These are phyloP conservation scores for Agelaius phoeniceus DNA, from an alignment of 2,113 vertebrate species.

Conservation along the genomic window DNA sequence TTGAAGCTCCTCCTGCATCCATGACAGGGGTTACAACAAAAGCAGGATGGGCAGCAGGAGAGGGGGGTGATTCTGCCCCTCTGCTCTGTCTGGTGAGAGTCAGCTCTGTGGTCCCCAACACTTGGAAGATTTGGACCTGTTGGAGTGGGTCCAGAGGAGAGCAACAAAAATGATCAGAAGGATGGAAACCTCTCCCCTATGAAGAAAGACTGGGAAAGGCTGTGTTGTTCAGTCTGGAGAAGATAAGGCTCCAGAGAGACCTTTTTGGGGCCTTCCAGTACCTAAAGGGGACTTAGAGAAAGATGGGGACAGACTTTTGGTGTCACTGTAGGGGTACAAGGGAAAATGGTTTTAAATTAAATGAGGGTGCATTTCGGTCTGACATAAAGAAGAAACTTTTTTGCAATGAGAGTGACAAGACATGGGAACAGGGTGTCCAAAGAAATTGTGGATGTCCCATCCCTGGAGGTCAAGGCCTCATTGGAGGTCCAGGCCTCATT, in stretches of 20 bases:
- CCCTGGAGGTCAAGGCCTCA: not conserved
- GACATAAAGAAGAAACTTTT: not conserved
- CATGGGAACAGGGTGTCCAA: not conserved
- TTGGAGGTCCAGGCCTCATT: not conserved
- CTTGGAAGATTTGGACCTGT: not conserved
- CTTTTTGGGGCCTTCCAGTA: not conserved
- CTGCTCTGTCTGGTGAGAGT: not conserved
- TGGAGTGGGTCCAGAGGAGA: fast-evolving
- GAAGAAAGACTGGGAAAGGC: not conserved
- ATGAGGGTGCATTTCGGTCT: not conserved
- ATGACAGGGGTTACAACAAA: not conserved
- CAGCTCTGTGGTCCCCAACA: fast-evolving
- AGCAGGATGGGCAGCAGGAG: not conserved
- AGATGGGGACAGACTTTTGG: not conserved
- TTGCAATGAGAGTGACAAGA: fast-evolving
- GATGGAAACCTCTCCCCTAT: not conserved
- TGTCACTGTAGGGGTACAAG: not conserved
- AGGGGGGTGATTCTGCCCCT: not conserved
- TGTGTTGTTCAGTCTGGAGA: not conserved
- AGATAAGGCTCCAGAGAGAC: not conserved
- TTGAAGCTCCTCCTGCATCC: not conserved
- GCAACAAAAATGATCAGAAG: not conserved
- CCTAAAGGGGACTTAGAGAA: not conserved
- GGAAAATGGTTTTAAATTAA: not conserved
- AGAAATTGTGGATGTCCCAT: not conserved